A percentile compares a stretch with the other conserved stretches of the same genome.
Conservation (phyloP, 2,797 vertebrate genomes). For the Anguilla pacifica region DNA sequence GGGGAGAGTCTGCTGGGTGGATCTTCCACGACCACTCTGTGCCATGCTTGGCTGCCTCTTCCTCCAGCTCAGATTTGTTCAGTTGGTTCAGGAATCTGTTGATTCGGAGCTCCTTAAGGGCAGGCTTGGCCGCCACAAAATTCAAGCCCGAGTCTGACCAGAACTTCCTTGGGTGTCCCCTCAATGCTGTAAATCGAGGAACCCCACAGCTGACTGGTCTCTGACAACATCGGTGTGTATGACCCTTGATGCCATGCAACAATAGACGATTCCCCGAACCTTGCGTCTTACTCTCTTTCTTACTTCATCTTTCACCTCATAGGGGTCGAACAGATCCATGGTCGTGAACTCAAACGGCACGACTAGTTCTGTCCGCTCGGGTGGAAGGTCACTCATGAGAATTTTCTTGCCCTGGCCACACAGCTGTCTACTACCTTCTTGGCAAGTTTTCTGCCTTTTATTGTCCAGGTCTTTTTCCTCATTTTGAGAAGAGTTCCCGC, state of each 20-base stretch:
- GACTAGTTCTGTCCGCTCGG: neutral
- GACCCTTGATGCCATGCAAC: conserved; percentile 34
- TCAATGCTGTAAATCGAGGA: conserved; percentile 29
- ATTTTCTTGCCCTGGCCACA: neutral
- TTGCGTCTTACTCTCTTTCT: conserved; percentile 28
- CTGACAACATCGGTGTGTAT: conserved; percentile 27
- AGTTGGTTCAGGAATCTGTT: neutral
- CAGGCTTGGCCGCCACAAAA: neutral
- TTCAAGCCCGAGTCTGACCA: conserved; percentile 31
- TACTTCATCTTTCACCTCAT: conserved; percentile 33
- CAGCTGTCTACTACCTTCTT: conserved; percentile 23
- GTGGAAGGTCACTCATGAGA: conserved; percentile 25
- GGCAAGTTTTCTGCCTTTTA: conserved; percentile 15
- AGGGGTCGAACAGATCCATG: neutral
- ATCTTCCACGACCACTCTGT: conserved; percentile 37
- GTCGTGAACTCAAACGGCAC: conserved; percentile 24
- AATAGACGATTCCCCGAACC: conserved; percentile 32
- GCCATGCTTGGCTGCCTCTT: neutral
- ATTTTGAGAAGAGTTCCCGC: conserved; percentile 40
- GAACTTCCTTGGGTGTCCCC: conserved; percentile 33
- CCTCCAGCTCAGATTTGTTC: neutral
- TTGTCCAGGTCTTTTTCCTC: conserved; percentile 28
- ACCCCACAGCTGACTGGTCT: neutral
- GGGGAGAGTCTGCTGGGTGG: conserved; percentile 29
- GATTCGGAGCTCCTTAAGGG: neutral